Percentiles rank a stretch among this genome's conserved stretches.
Conservation (phyloP, 2,888 invertebrate genomes). For the Apocheima hispidaria region DNA sequence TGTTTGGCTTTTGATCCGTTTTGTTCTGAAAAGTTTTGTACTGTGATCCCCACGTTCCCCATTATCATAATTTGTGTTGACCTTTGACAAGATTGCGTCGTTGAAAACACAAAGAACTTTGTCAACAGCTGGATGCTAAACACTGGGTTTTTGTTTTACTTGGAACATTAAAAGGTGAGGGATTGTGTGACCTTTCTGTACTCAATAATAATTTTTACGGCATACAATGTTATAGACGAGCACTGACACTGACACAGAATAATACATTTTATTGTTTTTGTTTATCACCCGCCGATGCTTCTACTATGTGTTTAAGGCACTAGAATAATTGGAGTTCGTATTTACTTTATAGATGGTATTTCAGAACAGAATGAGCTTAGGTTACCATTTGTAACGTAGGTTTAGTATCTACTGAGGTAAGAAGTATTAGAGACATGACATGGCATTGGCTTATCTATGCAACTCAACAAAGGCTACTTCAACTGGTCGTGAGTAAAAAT, state of each 20-base stretch:
- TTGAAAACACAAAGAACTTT: constrained; percentile 21
- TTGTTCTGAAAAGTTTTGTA: constrained; percentile 9
- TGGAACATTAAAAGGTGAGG: constrained; percentile 15
- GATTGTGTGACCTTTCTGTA: constrained; percentile 7
- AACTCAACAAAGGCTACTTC: too few relatives aligned
- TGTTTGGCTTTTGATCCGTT: constrained; percentile 14
- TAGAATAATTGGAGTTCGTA: background rate
- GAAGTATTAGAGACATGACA: too few relatives aligned
- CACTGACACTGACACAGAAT: background rate
- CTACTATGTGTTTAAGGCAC: background rate
- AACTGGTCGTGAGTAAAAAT: too few relatives aligned
- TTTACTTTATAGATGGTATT: too few relatives aligned
- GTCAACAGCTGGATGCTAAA: constrained; percentile 13
- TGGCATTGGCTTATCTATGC: too few relatives aligned
- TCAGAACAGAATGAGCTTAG: too few relatives aligned
- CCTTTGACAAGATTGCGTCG: constrained; percentile 18
- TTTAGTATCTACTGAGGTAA: too few relatives aligned
- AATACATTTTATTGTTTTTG: background rate
- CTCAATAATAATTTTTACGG: background rate
- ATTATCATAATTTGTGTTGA: constrained; percentile 25
- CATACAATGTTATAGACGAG: constrained; percentile 5
- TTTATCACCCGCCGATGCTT: background rate
- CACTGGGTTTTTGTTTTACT: constrained; percentile 14
- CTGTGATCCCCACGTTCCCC: constrained; percentile 11
- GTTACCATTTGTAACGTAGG: too few relatives aligned